Base-by-base conservation (phyloP, 2,113 vertebrate species). In the Sander lucioperca region DNA sequence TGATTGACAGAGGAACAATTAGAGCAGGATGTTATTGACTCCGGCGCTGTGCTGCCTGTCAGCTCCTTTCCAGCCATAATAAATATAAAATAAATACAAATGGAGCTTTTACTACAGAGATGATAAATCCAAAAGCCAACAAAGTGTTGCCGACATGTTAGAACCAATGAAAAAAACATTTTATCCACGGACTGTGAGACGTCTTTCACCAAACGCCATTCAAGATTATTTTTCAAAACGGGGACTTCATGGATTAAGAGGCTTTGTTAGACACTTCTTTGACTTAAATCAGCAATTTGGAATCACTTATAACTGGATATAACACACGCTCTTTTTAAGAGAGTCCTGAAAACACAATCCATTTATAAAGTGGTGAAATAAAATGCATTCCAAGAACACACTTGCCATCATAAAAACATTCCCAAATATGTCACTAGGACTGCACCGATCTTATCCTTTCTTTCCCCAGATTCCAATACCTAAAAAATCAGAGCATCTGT, bases 1-100 rank as follows among this genome's bases (percentile, higher is more conserved):
- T 79, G 69, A 79, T 14, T 63, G 80, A 86, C 77, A 39, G 77
- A 25, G 14, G 63, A 18, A 6, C 54, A 78, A 80, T 74, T 27
- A 82, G 70, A 7, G 16, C 33, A 21, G 45, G 39, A 23, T 79
- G 66, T 80, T 82, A 61, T 77, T 66, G 79, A 80, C 79, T 64
- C 16, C 23, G n/a, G 33, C 62, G 76, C 48, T 67, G 1, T 19
- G 61, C 30, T 50, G 67, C 59, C 48, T 68, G 74, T 77, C 84
- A 56, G 78, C 78, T 77, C 65, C 16, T 79, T 80, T 61, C 56
- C 57, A 57, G 53, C 67, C 10, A 19, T 12, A 45, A 33, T 33
- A 66, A 25, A 48, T 66, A 66, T 66, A 4, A 50, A 74, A 78
- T 50, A 27, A 53, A 43, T 75, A 66, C 7, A 70, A 50, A 56